Evolutionary conservation across 2,797 vertebrate genomes (phyloP).

Genomic region (Halcyon chelicuti): DNA sequence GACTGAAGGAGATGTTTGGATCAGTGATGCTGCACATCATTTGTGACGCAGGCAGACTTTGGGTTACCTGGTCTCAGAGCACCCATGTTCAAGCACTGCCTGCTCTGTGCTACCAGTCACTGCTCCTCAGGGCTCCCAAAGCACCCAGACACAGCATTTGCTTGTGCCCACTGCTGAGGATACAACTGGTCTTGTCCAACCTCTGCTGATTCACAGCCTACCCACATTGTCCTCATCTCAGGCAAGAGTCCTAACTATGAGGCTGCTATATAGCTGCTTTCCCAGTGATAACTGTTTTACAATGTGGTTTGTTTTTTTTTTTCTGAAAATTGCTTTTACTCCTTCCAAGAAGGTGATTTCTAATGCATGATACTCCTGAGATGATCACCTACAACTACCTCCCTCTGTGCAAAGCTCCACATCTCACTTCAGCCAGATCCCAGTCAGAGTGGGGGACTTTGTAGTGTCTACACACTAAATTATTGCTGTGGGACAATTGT

Average conservation of each 20-base stretch:
- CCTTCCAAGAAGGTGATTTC: background rate
- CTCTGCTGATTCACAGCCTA: background rate
- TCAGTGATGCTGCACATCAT: background rate
- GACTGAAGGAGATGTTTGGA: background rate
- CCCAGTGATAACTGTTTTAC: fast-evolving
- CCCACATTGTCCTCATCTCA: background rate
- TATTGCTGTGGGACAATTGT: background rate
- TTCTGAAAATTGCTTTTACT: background rate
- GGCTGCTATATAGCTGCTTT: background rate
- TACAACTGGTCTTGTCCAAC: background rate
- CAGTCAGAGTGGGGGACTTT: background rate
- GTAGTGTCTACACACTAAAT: background rate
- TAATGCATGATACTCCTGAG: background rate
- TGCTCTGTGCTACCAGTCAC: background rate
- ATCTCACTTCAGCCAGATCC: background rate
- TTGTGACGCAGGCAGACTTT: background rate
- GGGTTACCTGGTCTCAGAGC: background rate
- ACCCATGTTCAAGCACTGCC: background rate
- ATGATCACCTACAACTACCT: background rate
- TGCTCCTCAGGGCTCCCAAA: background rate
- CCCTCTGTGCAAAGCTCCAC: background rate
- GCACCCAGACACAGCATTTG: background rate
- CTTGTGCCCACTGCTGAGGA: background rate
- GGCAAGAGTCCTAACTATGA: fast-evolving
- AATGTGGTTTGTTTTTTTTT: background rate